These are phyloP conservation scores for Morpho deidamia DNA, from an alignment of 2,888 invertebrate species.

Conservation along the genomic window DNA sequence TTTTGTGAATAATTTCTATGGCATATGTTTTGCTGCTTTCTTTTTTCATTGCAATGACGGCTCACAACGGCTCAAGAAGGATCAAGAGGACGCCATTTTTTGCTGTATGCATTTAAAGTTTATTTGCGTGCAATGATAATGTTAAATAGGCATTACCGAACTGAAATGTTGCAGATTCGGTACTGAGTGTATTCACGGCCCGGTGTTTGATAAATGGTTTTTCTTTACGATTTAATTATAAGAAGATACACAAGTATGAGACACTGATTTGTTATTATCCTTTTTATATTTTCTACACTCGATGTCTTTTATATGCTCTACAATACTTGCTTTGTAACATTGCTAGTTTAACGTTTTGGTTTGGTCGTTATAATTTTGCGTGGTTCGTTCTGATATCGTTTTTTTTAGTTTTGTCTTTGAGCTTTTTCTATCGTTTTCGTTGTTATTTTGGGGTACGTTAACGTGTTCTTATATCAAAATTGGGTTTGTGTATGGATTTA, in stretches of 20 bases:
- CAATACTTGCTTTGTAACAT: conserved; percentile 48
- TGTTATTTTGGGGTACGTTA: conserved; percentile 15
- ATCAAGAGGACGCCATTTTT: conserved; percentile 29
- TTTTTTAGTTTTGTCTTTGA: conserved; percentile 33
- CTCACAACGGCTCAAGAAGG: conserved; percentile 17
- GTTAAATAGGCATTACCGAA: conserved; percentile 20
- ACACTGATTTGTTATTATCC: conserved; percentile 31
- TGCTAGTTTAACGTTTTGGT: conserved; percentile 39
- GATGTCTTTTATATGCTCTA: conserved; percentile 40
- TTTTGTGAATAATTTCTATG: conserved; percentile 39
- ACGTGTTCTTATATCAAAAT: conserved; percentile 45
- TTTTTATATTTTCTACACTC: conserved; percentile 27
- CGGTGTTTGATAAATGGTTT: neutral
- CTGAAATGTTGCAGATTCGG: neutral
- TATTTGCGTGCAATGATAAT: conserved; percentile 55
- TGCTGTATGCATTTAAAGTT: conserved; percentile 56
- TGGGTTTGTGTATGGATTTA: conserved; percentile 32
- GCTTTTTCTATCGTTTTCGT: conserved; percentile 4
- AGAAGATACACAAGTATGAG: conserved; percentile 69
- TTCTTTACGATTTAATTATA: conserved; percentile 24
- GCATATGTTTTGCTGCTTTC: conserved; percentile 72
- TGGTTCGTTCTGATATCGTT: conserved; percentile 15
- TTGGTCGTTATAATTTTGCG: conserved; percentile 24
- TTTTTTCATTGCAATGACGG: conserved; percentile 50
- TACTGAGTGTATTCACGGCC: neutral